A percentile compares a stretch with the other conserved stretches of the same genome.
Conservation (phyloP, 1,140 invertebrate species). For the Rhopalosiphum padi region DNA sequence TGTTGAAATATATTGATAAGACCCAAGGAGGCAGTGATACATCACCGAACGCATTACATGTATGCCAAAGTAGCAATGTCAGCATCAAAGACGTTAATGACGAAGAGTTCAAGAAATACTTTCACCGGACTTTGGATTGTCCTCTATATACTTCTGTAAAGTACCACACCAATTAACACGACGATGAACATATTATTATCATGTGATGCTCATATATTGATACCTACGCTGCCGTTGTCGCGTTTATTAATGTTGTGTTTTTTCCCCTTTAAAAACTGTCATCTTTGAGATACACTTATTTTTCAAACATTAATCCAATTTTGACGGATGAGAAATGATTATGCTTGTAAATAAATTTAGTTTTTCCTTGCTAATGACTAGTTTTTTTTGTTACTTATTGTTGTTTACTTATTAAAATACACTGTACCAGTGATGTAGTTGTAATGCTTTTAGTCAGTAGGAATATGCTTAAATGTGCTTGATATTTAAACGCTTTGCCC, state of each 20-base stretch:
- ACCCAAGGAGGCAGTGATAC: not conserved
- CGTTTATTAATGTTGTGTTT: constrained; percentile 9
- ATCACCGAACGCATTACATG: not conserved
- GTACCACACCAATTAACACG: not conserved
- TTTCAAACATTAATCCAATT: constrained; percentile 7
- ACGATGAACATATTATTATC: not conserved
- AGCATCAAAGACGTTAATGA: not conserved
- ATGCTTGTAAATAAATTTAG: not conserved
- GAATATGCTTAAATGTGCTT: too few relatives aligned
- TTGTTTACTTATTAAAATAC: too few relatives aligned
- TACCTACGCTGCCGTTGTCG: not conserved
- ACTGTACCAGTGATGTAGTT: too few relatives aligned
- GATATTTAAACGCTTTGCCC: too few relatives aligned
- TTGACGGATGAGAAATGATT: not conserved
- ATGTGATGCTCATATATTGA: not conserved
- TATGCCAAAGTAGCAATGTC: not conserved
- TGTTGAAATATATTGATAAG: not conserved
- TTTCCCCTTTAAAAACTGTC: not conserved
- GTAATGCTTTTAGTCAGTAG: too few relatives aligned
- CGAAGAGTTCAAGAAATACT: not conserved
- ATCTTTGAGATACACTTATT: not conserved
- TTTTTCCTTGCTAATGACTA: not conserved
- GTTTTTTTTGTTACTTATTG: not conserved
- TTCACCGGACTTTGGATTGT: not conserved
- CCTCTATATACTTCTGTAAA: not conserved